Evolutionary conservation across 2,888 invertebrate genomes (phyloP).

Genomic region (Cerastoderma edule): DNA sequence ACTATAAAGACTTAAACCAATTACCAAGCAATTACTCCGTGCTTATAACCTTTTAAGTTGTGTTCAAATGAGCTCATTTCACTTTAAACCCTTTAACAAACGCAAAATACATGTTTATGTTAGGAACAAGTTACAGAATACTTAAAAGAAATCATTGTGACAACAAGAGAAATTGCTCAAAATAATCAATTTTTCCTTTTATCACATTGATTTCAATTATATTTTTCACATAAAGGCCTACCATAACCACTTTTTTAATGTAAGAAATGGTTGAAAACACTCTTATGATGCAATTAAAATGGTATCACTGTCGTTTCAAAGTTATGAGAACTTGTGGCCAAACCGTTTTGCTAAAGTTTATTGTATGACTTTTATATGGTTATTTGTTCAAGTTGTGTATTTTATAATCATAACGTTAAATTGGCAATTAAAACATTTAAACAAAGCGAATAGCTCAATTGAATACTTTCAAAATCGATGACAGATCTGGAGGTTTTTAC

Average conservation of each 20-base stretch:
- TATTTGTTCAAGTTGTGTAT: not conserved
- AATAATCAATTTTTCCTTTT: not conserved
- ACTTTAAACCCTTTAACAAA: not conserved
- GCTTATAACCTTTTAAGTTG: not conserved
- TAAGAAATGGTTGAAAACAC: not conserved
- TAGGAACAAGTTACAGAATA: not conserved
- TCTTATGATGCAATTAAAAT: not conserved
- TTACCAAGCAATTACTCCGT: not conserved
- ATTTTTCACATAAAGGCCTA: too few relatives aligned
- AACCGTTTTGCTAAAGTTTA: not conserved
- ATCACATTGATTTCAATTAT: too few relatives aligned
- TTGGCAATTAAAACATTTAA: too few relatives aligned
- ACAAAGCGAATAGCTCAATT: too few relatives aligned
- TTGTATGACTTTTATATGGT: not conserved
- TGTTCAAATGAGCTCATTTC: not conserved
- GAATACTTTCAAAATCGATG: too few relatives aligned
- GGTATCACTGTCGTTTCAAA: not conserved
- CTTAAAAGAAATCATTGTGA: not conserved
- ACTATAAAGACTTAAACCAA: not conserved
- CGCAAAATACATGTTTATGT: not conserved
- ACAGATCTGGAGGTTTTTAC: too few relatives aligned
- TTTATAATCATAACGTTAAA: too few relatives aligned
- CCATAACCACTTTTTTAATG: conserved; percentile 3
- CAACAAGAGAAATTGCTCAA: not conserved
- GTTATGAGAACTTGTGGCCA: not conserved